Base-by-base conservation (phyloP, 2,888 invertebrate species). In the Neoascia interrupta region DNA sequence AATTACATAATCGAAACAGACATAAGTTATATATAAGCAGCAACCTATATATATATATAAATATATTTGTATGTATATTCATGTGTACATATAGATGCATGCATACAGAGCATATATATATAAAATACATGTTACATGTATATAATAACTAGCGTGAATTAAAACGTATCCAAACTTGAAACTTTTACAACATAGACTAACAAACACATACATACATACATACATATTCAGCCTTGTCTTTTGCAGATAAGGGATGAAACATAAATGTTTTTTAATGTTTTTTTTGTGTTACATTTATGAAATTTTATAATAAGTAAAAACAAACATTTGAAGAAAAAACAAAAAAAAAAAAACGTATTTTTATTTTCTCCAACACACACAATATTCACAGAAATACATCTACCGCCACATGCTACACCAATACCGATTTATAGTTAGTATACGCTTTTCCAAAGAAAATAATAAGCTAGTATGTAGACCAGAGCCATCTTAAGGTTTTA, bases 131-230 rank as follows among this genome's bases (percentile, higher is more conserved):
- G n/a, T n/a, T n/a, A n/a, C n/a, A n/a, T n/a, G n/a, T n/a, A n/a
- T n/a, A n/a, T n/a, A 8, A 51, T 19, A 60, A 60, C 6, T 47
- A 23, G 63, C 34, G 49, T 28, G 34, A 31, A 39, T 15, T 49
- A 43, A 53, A 61, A 11, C 18, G 45, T 23, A 69, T 37, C 41
- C 36, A 34, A 41, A 60, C 28, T 6, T 18, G 41, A 53, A 37
- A 54, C 39, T 47, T 81, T 81, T 81, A 81, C 80, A 81, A 54
- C 18, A 15, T 41, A 64, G 45, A 16, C 34, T 45, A 47, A 64
- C 54, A 54, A 36, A 37, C n/a, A n/a, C n/a, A n/a, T n/a, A n/a
- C n/a, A n/a, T n/a, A 31, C 37, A 54, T 28, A 72, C 49, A 61
- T 19, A 53, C 43, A 53, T 60, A 53, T 36, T 18, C 13, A 15